A percentile compares a stretch with the other conserved stretches of the same genome.
These are phyloP conservation scores for Nemopilema nomurai DNA, from an alignment of 30 jellyfish, hydroid and myxozoan species.

Conservation along the genomic window DNA sequence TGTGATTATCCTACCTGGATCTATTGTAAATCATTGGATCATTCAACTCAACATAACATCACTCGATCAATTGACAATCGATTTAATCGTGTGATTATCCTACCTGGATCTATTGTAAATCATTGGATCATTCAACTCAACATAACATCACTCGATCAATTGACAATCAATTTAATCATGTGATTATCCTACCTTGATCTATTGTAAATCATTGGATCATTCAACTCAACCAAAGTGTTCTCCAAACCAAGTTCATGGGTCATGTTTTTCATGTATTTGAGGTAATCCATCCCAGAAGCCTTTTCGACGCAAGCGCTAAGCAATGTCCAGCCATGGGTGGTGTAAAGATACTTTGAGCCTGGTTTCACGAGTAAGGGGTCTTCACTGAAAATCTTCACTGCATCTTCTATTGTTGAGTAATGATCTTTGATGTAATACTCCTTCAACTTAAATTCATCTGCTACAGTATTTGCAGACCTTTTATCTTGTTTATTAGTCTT, in stretches of 20 bases:
- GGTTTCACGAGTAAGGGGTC: conserved; percentile 69
- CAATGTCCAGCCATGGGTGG: conserved; percentile 80
- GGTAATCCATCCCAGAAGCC: conserved; percentile 52
- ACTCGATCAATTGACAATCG: background rate
- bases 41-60: too few relatives aligned
- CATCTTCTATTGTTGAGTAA: conserved; percentile 34
- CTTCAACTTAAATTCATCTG: conserved; percentile 29
- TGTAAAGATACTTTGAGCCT: conserved; percentile 67
- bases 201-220: conserved; percentile 60
- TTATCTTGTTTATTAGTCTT: background rate
- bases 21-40: too few relatives aligned
- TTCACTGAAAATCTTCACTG: conserved; percentile 35
- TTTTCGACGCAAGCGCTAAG: conserved; percentile 70
- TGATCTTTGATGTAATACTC: conserved; percentile 59
- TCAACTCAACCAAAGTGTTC: conserved; percentile 43
- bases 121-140: too few relatives aligned
- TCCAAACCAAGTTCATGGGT: conserved; percentile 57
- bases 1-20: too few relatives aligned
- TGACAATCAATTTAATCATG: background rate
- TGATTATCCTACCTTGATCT: conserved; percentile 63
- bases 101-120: too few relatives aligned
- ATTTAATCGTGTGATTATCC: background rate
- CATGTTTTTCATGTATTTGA: conserved; percentile 53
- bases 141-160: too few relatives aligned
- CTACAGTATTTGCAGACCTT: background rate